Evolutionary conservation across 2,113 vertebrate genomes (phyloP), one percentile per base, ranked within the genome.

Genomic region (Etheostoma spectabile): DNA sequence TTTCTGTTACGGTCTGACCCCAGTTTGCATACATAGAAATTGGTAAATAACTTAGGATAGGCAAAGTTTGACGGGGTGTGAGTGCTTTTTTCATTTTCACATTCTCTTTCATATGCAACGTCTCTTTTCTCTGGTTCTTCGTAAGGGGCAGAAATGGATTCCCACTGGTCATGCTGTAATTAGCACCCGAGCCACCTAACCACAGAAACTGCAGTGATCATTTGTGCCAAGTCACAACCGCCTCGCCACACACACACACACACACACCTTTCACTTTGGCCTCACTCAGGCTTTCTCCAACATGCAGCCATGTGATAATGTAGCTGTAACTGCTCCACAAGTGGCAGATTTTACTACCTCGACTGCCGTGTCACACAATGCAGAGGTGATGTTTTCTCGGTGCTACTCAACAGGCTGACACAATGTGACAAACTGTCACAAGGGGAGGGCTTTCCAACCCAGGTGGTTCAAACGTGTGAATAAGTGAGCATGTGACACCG

Each of bases 341-440:
- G 85, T 51, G 85, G 77, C 79, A 79, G 79, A 76, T 79, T 72
- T 84, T 70, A 72, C 77, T 79, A 68, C 69, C 65, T 87, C 35
- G 7, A 71, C 85, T 68, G 71, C 56, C 30, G 14, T 67, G 83
- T 80, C 80, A 61, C 81, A 84, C 79, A 82, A 53, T 61, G 83
- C 66, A 38, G 62, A 82, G 84, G 85, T 64, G 82, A 82, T 90
- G 88, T 86, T 86, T 90, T 69, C 83, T 86, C 86, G 52, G 79
- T 35, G 78, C 77, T 85, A 61, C 80, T 88, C 83, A 79, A 59
- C 74, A 71, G 66, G 68, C 90, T 77, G 75, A 80, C 85, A 89
- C 74, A 79, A 80, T 86, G 87, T 88, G 89, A 90, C 89, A 91
- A 83, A 88, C 80, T 86, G 85, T 84, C 90, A 88, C 72, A 67